Evolutionary conservation across 2,113 vertebrate species (phyloP).

Genomic region (Gallinago media): DNA sequence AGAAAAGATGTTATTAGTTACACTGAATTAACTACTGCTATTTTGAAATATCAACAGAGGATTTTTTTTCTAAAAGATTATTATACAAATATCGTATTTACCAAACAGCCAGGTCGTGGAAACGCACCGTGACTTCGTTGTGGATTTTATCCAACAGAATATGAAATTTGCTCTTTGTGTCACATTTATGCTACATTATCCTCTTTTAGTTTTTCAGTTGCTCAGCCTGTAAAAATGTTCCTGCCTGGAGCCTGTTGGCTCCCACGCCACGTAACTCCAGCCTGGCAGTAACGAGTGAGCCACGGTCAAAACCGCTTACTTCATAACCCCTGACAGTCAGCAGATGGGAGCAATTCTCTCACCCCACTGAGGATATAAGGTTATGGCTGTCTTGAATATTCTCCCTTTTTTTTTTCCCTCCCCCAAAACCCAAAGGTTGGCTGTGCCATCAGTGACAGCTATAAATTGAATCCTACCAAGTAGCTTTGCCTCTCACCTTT

Average conservation of each 20-base stretch:
- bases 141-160: neutral
- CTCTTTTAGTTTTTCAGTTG: slow-evolving; percentile 49
- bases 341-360: slow-evolving; percentile 53
- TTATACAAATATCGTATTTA: neutral
- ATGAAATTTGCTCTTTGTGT: slow-evolving; percentile 40
- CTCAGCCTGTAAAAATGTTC: slow-evolving; percentile 68
- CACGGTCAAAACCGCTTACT: slow-evolving; percentile 62
- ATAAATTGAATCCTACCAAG: neutral
- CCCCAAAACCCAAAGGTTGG: neutral
- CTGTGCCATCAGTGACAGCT: neutral
- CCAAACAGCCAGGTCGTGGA: neutral
- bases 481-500: neutral
- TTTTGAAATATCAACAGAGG: neutral
- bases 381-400: neutral
- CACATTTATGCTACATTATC: slow-evolving; percentile 38
- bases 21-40: neutral
- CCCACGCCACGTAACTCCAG: slow-evolving; percentile 6
- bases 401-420: neutral
- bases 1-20: neutral
- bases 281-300: slow-evolving; percentile 53
- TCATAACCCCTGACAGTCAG: slow-evolving; percentile 49
- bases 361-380: slow-evolving; percentile 11
- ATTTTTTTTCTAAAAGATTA: neutral
- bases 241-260: slow-evolving; percentile 36
- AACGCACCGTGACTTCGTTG: neutral